Conservation (phyloP, 2,797 vertebrate genomes). For the Syngnathus acus region DNA sequence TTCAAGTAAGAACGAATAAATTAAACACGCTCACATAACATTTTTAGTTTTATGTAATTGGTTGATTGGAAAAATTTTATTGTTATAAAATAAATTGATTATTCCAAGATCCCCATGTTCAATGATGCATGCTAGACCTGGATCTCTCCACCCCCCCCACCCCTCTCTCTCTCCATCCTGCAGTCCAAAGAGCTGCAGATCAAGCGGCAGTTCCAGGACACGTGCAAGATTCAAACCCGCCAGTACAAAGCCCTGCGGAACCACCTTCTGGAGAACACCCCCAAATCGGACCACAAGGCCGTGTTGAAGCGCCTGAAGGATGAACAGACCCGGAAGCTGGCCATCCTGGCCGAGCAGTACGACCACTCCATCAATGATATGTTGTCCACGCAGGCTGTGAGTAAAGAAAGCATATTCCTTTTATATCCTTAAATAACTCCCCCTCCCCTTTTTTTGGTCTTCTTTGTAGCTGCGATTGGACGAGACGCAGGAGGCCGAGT, state of each 20-base stretch:
- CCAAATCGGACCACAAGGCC: slow-evolving; percentile 89
- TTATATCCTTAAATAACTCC: too few relatives aligned
- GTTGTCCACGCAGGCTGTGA: slow-evolving; percentile 93
- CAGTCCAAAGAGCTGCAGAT: slow-evolving; percentile 95
- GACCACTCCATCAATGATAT: slow-evolving; percentile 96
- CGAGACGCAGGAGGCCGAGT: slow-evolving; percentile 88
- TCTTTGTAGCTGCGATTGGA: slow-evolving; percentile 78
- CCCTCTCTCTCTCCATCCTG: slow-evolving; percentile 26
- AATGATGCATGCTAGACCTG: neutral
- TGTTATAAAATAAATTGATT: too few relatives aligned
- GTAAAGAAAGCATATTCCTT: slow-evolving; percentile 24
- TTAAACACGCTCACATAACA: too few relatives aligned
- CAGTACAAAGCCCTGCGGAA: slow-evolving; percentile 90
- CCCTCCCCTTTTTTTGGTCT: neutral
- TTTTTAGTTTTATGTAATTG: neutral
- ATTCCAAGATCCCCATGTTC: neutral
- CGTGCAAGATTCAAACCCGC: slow-evolving; percentile 91
- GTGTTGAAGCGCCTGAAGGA: slow-evolving; percentile 90
- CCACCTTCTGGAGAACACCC: slow-evolving; percentile 88
- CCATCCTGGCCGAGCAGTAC: slow-evolving; percentile 88
- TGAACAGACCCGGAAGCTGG: slow-evolving; percentile 90
- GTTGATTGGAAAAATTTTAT: too few relatives aligned
- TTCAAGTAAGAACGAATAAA: too few relatives aligned
- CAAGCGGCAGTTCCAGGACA: slow-evolving; percentile 95
- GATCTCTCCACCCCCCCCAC: neutral